Evolutionary conservation across 2,888 invertebrate genomes (phyloP), one percentile per base, ranked within the genome.

Genomic region (Acronicta aceris): DNA sequence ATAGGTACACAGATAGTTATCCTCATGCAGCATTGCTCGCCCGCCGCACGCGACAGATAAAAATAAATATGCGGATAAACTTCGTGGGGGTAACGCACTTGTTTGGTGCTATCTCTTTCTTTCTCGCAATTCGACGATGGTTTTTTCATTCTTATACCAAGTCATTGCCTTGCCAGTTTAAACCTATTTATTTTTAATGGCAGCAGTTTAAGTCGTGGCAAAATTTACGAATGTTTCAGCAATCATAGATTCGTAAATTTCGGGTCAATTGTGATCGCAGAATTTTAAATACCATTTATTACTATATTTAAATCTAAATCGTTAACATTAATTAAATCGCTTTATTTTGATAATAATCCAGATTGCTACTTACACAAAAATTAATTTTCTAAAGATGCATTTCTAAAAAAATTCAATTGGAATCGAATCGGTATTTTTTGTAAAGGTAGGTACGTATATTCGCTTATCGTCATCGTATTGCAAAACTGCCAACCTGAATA

Each of bases 61-160:
- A 89, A 89, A 89, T 89, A 88, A 88, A 89, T 86, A 84, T 78
- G 79, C 82, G 78, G 84, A 89, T 90, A 85, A 89, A 90, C 93
- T 90, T 90, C 90, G 93, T 83, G 93, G 94, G 93, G 94, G 93
- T 93, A 94, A 92, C 91, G 93, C 90, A 93, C 94, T 94, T 93
- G 91, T 93, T 92, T 84, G 89, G 86, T 85, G 84, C 78, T 65
- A 71, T 79, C 86, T 81, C 75, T 89, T 90, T 88, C 91, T 82
- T 90, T 82, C 89, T 88, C 88, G 79, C 88, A 81, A 89, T 74
- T 79, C 79, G 69, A 77, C 81, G 82, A 77, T 81, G 86, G 83
- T 83, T 85, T 87, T 81, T 87, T 85, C 84, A 83, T 87, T 88
- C 86, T 83, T 86, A 86, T 84, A 83, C 86, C 89, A 87, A 92